These are phyloP conservation scores for Asbolus verrucosus DNA, from an alignment of 1,140 invertebrate genomes.

Conservation along the genomic window DNA sequence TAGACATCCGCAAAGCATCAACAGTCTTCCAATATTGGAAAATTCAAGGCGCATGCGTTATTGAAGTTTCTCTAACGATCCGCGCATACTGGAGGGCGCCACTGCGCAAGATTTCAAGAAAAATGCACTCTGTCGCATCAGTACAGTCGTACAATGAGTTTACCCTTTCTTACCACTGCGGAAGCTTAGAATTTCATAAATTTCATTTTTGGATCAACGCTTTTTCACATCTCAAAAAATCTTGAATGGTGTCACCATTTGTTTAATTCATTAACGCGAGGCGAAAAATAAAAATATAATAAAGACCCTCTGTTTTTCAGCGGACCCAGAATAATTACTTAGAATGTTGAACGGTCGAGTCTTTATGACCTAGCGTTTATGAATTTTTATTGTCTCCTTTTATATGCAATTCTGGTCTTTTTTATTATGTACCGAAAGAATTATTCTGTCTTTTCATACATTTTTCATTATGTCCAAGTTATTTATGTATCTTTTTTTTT, in stretches of 20 bases:
- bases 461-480: slow-evolving; percentile 32
- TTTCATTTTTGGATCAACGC: neutral
- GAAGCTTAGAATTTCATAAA: neutral
- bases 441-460: slow-evolving; percentile 41
- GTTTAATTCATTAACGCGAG: slow-evolving; percentile 20
- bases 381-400: slow-evolving; percentile 47
- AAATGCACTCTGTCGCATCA: slow-evolving; percentile 63
- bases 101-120: slow-evolving; percentile 63
- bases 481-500: slow-evolving; percentile 24
- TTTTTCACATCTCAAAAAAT: neutral
- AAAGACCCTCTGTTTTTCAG: slow-evolving; percentile 18
- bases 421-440: slow-evolving; percentile 34
- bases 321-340: slow-evolving; percentile 48
- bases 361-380: slow-evolving; percentile 46
- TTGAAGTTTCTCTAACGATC: slow-evolving; percentile 62
- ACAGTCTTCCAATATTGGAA: slow-evolving; percentile 37
- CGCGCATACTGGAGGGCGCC: slow-evolving; percentile 59
- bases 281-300: slow-evolving; percentile 39
- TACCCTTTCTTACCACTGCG: slow-evolving; percentile 35
- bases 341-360: slow-evolving; percentile 37
- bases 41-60: slow-evolving; percentile 60
- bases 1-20: slow-evolving; percentile 30
- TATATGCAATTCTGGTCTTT: slow-evolving; percentile 39
- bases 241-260: neutral
- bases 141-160: slow-evolving; percentile 61